A percentile compares a stretch with the other conserved stretches of the same genome.
Conservation (phyloP, 2,888 invertebrate genomes). For the Neoascia interrupta region DNA sequence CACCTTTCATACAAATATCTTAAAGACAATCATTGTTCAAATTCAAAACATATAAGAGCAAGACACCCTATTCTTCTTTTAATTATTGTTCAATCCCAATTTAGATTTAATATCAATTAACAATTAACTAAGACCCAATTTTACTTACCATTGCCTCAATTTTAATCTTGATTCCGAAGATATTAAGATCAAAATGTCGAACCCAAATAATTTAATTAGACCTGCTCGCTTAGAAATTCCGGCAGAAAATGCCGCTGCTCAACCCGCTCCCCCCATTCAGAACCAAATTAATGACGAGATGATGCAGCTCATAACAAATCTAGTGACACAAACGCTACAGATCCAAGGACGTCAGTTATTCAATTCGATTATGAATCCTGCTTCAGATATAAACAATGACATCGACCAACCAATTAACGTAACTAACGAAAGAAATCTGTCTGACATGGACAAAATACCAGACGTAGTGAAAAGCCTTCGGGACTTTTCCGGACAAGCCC, state of each 20-base stretch:
- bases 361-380: conserved; percentile 20
- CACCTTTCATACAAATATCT: too few species aligned
- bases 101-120: too few species aligned
- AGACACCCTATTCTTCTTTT: too few species aligned
- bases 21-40: too few species aligned
- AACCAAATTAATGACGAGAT: not conserved
- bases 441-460: conserved; percentile 17
- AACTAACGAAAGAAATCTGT: conserved; percentile 1
- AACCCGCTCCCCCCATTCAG: not conserved
- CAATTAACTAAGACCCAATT: too few species aligned
- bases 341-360: conserved; percentile 28
- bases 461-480: conserved; percentile 25
- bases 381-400: conserved; percentile 35
- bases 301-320: not conserved
- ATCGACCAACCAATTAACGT: conserved; percentile 13
- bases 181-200: not conserved
- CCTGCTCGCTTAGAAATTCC: conserved; percentile 7
- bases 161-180: too few species aligned
- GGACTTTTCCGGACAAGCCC: not conserved
- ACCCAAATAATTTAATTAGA: conserved; percentile 4
- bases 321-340: conserved; percentile 10
- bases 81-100: too few species aligned
- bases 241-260: not conserved
- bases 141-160: too few species aligned
- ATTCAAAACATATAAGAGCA: too few species aligned